Evolutionary conservation across 2,113 vertebrate genomes (phyloP).

Genomic region (Cephalophus harveyi): DNA sequence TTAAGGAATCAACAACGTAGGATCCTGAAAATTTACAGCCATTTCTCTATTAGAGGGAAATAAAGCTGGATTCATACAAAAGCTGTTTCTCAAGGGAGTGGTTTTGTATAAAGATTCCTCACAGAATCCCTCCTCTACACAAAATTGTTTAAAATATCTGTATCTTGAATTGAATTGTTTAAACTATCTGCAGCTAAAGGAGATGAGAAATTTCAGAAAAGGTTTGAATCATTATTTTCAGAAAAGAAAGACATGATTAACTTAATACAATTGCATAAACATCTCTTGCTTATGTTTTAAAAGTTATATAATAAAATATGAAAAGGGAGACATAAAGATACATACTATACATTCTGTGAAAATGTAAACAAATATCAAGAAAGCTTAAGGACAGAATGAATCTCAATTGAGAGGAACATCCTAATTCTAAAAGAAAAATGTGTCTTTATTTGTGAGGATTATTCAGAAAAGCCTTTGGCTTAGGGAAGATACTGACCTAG

Average conservation of each 20-base stretch:
- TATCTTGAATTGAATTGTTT: neutral
- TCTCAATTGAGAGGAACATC: neutral
- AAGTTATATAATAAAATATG: neutral
- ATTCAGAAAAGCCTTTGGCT: conserved; percentile 15
- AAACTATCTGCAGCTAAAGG: neutral
- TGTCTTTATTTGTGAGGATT: conserved; percentile 8
- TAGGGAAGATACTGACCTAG: conserved; percentile 1
- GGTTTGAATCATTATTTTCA: neutral
- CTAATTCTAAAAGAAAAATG: neutral
- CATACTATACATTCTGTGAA: neutral
- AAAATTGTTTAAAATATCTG: neutral
- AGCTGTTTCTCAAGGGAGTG: neutral
- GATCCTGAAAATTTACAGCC: neutral
- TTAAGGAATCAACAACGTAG: neutral
- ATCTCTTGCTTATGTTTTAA: neutral
- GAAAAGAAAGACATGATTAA: neutral
- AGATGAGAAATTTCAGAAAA: neutral
- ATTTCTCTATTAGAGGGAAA: neutral
- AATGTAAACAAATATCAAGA: neutral
- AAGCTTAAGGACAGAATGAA: neutral
- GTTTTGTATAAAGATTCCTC: neutral
- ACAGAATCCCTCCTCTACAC: neutral
- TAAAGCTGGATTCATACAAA: neutral
- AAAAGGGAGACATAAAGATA: neutral
- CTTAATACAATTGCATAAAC: neutral